Evolutionary conservation across 2,888 invertebrate species (phyloP).

Genomic region (Schrankia costaestrigalis): DNA sequence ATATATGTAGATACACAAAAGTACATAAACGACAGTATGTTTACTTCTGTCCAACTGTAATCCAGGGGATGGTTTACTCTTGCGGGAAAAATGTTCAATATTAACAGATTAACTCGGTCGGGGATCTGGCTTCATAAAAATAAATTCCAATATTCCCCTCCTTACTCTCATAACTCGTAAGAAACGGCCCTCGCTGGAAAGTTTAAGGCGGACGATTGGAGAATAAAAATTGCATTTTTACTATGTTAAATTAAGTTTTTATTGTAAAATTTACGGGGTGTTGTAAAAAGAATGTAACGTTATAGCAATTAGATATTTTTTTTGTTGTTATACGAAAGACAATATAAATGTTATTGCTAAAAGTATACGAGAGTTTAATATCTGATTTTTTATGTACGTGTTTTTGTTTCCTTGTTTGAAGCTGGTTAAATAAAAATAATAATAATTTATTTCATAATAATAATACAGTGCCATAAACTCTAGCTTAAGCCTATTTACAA

Average conservation of each 20-base stretch:
- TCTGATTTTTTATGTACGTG: too few relatives aligned
- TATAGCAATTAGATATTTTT: conserved; percentile 40
- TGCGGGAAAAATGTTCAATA: conserved; percentile 68
- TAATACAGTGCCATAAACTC: too few relatives aligned
- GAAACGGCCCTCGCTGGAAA: conserved; percentile 68
- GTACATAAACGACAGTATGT: conserved; percentile 20
- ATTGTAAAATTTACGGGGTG: conserved; percentile 60
- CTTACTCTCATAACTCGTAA: conserved; percentile 69
- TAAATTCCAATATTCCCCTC: conserved; percentile 72
- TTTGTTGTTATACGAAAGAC: conserved; percentile 20
- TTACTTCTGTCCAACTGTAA: conserved; percentile 26
- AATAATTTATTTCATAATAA: too few relatives aligned
- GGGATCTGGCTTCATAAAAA: conserved; percentile 68
- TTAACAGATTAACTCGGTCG: conserved; percentile 72
- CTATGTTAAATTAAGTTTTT: conserved; percentile 71
- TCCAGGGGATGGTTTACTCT: conserved; percentile 49
- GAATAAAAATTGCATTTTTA: conserved; percentile 74
- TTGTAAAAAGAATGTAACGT: conserved; percentile 39
- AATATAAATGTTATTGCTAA: conserved; percentile 25
- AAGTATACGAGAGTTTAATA: conserved; percentile 24
- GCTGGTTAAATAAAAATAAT: too few relatives aligned
- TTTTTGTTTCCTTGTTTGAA: too few relatives aligned
- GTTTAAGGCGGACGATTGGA: conserved; percentile 69
- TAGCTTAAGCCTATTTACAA: too few relatives aligned
- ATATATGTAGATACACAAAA: background rate